Conservation (phyloP, 1,140 invertebrate species). For the Zaprionus taronus region DNA sequence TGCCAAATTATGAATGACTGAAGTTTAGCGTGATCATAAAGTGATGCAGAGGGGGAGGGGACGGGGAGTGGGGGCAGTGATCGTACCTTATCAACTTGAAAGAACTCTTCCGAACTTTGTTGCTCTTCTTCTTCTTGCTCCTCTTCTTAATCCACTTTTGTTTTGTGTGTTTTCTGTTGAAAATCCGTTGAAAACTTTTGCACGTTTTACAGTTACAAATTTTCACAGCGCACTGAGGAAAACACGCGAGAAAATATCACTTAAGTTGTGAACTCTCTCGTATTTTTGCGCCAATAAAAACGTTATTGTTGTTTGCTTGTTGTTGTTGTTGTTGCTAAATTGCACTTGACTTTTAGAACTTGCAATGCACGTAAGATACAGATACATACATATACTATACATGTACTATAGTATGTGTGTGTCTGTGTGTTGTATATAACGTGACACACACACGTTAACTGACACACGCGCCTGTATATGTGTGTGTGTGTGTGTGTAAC, state of each 20-base stretch:
- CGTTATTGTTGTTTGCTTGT: constrained; percentile 65
- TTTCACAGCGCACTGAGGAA: constrained; percentile 30
- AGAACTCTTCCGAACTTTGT: neutral
- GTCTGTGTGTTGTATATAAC: constrained; percentile 17
- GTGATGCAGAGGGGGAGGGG: neutral
- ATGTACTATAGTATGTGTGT: neutral
- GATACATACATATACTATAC: constrained; percentile 24
- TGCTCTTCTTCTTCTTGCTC: neutral
- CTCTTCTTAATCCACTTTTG: constrained; percentile 3
- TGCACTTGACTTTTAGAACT: constrained; percentile 79
- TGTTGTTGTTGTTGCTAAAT: constrained; percentile 53
- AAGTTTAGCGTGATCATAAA: constrained; percentile 42
- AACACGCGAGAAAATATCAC: constrained; percentile 21
- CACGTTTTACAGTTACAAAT: constrained; percentile 44
- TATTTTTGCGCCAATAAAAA: constrained; percentile 75
- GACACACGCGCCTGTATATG: constrained; percentile 1
- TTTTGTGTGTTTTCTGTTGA: neutral
- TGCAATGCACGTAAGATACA: constrained; percentile 52
- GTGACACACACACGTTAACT: constrained; percentile 10
- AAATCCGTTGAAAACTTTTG: constrained; percentile 21
- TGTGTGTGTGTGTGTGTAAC: constrained; percentile 30
- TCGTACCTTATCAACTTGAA: constrained; percentile 4
- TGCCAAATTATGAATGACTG: constrained; percentile 35
- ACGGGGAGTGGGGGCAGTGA: neutral
- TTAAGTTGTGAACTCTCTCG: constrained; percentile 35